Percentiles rank a stretch among this genome's conserved stretches.
Conservation (phyloP, 1,140 invertebrate species). For the Kradibia gibbosae region DNA sequence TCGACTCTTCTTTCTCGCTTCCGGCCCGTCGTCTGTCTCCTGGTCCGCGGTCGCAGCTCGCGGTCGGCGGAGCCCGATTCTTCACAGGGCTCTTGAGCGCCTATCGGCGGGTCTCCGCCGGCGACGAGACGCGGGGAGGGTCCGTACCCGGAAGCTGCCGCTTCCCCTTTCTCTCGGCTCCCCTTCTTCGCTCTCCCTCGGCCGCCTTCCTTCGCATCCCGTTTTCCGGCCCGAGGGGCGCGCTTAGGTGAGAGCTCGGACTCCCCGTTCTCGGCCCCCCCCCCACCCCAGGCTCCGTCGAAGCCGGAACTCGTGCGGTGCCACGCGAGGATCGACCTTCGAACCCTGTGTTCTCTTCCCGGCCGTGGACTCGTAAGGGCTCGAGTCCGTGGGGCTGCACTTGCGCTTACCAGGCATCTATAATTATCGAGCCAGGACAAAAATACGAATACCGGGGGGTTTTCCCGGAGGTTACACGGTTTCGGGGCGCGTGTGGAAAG, state of each 20-base stretch:
- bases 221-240: no score
- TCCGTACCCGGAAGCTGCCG: neutral
- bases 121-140: neutral
- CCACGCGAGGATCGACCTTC: no score
- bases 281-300: no score
- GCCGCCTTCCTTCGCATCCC: neutral
- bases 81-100: neutral
- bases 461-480: neutral
- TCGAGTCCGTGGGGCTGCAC: neutral
- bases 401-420: neutral
- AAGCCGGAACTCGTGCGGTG: no score
- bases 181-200: neutral
- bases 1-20: no score
- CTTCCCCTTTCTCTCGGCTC: no score
- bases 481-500: neutral
- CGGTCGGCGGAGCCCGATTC: conserved; percentile 56
- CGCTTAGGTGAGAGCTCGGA: no score
- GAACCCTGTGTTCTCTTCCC: no score
- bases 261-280: no score
- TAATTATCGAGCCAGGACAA: neutral
- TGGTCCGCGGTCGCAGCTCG: neutral
- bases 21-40: no score
- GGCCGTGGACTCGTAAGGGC: no score
- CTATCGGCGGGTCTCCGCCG: neutral
- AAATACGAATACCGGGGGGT: neutral